Evolutionary conservation across 2,797 vertebrate genomes (phyloP).

Genomic region (Orientallactaga sibirica): DNA sequence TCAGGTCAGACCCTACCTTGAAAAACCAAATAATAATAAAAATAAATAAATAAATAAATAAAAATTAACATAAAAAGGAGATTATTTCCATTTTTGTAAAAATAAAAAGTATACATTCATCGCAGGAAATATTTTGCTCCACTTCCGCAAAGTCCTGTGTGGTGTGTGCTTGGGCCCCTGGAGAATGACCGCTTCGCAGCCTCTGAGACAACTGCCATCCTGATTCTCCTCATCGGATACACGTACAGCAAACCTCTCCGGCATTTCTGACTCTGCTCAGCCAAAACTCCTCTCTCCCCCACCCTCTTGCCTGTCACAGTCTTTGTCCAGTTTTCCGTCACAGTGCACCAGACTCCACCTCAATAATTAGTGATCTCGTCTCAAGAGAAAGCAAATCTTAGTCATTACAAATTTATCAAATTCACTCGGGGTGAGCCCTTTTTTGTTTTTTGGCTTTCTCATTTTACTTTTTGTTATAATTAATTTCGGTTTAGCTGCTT

Average conservation of each 20-base stretch:
- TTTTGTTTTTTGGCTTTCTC: constrained; percentile 6
- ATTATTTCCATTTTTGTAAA: no score
- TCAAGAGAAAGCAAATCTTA: constrained; percentile 63
- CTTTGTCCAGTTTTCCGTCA: background rate
- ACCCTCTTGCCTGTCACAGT: background rate
- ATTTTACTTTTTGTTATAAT: constrained; percentile 54
- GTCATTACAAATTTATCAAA: constrained; percentile 55
- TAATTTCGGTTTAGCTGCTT: constrained; percentile 63
- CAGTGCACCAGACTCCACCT: constrained; percentile 31
- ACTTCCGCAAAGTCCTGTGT: background rate
- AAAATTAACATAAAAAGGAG: no score
- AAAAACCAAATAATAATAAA: no score
- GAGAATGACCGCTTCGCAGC: background rate
- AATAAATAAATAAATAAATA: background rate
- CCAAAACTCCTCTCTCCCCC: background rate
- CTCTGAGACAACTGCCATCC: background rate
- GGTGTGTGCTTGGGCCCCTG: fast-evolving
- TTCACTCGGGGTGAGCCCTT: constrained; percentile 33
- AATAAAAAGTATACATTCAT: background rate
- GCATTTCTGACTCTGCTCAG: background rate
- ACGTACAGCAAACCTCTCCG: background rate
- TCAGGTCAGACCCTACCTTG: no score
- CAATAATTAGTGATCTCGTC: constrained; percentile 41
- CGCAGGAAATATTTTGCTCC: background rate
- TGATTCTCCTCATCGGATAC: background rate